Conservation (phyloP, 2,113 vertebrate genomes). For the Oxyruncus cristatus region DNA sequence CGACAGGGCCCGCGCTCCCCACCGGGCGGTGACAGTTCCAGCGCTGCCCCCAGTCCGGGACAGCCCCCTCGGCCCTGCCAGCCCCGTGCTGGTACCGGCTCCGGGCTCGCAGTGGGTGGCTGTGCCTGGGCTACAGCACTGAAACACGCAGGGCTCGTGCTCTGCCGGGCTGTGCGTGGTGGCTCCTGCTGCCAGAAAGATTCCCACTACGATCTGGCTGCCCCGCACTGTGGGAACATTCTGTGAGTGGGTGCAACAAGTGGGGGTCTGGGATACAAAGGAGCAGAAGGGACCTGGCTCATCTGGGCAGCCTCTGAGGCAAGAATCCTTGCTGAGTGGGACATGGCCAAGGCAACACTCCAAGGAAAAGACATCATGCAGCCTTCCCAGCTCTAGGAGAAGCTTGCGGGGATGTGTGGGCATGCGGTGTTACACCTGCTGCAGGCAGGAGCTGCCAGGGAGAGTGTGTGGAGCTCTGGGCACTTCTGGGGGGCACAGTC, state of each 20-base stretch:
- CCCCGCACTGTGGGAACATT: accelerated
- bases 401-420: accelerated
- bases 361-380: background rate
- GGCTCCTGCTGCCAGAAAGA: background rate
- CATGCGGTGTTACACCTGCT: accelerated
- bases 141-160: accelerated
- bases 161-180: accelerated
- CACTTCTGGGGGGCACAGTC: background rate
- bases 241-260: background rate
- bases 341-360: accelerated
- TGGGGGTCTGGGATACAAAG: background rate
- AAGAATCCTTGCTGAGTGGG: background rate
- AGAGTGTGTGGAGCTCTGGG: accelerated
- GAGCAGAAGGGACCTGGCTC: background rate
- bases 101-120: accelerated
- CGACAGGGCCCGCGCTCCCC: background rate
- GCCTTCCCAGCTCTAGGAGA: background rate
- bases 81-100: background rate
- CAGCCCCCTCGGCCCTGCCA: accelerated
- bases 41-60: too few relatives aligned
- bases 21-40: too few relatives aligned
- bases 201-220: accelerated
- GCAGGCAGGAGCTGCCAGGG: background rate
- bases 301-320: background rate
- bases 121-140: accelerated